Percentiles rank a stretch among this genome's conserved stretches.
phyloP scores from a whole-genome alignment of 2,113 vertebrate species.

The Trogon surrucura region DNA sequence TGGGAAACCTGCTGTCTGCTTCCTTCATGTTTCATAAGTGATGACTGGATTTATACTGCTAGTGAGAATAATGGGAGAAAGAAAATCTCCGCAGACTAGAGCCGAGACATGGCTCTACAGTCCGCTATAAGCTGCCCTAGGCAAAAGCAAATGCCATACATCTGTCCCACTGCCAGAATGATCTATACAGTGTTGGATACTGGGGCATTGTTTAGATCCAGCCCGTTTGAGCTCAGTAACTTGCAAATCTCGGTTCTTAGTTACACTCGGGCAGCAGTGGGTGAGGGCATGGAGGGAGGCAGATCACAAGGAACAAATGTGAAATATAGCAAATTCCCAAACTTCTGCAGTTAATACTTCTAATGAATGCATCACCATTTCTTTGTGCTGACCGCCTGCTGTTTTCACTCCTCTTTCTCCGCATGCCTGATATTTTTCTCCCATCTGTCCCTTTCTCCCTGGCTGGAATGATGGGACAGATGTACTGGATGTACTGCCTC shows the following conservation, averaged over 20 bases:
- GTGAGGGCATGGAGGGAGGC: neutral
- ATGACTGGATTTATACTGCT: neutral
- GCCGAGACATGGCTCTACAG: neutral
- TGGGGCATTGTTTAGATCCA: neutral
- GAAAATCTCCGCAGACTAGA: neutral
- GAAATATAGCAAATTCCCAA: neutral
- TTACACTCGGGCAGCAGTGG: neutral
- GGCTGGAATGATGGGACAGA: neutral
- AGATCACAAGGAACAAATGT: neutral
- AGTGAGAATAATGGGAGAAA: neutral
- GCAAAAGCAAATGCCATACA: neutral
- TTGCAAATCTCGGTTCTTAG: neutral
- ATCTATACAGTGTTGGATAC: neutral
- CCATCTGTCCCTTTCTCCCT: neutral
- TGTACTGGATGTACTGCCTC: neutral
- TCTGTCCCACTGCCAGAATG: neutral
- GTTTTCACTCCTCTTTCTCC: slow-evolving; percentile 17
- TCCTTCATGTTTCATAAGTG: neutral
- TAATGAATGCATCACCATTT: neutral
- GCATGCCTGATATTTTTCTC: neutral
- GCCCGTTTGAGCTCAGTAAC: neutral
- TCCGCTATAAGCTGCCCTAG: neutral
- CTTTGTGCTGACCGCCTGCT: neutral
- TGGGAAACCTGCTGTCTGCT: neutral
- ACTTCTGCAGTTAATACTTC: neutral